Conservation (phyloP, 1,140 invertebrate species). For the Drosophila saltans region DNA sequence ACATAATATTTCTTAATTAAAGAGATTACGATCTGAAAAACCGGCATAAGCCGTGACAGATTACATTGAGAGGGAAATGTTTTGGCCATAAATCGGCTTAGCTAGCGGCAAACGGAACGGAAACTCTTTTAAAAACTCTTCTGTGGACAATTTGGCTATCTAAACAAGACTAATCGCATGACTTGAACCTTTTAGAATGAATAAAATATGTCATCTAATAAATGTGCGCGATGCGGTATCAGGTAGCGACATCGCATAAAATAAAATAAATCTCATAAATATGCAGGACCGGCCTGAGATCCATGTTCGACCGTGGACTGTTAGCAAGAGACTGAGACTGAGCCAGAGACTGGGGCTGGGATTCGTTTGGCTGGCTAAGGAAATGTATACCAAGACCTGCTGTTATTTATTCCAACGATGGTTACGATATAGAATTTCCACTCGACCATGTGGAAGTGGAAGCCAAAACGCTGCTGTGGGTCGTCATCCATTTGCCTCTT, state of each 20-base stretch:
- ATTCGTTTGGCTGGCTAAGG: constrained; percentile 34
- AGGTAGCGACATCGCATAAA: constrained; percentile 76
- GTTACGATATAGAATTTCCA: constrained; percentile 67
- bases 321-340: not conserved
- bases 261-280: constrained; percentile 80
- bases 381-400: constrained; percentile 50
- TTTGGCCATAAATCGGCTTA: constrained; percentile 56
- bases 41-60: constrained; percentile 31
- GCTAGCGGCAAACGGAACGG: constrained; percentile 22
- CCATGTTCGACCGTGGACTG: not conserved
- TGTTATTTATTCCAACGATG: constrained; percentile 73
- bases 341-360: constrained; percentile 3
- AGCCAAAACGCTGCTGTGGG: constrained; percentile 66
- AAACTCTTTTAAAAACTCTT: constrained; percentile 25
- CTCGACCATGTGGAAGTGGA: constrained; percentile 46
- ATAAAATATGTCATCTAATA: constrained; percentile 64
- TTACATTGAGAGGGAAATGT: constrained; percentile 44
- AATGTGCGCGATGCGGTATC: constrained; percentile 49
- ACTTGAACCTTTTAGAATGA: constrained; percentile 36
- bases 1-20: not conserved
- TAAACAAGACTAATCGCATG: constrained; percentile 50
- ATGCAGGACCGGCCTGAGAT: constrained; percentile 40
- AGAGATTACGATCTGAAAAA: not conserved
- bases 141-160: constrained; percentile 60
- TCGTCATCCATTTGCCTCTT: constrained; percentile 31